A percentile compares a stretch with the other conserved stretches of the same genome.
phyloP scores from a whole-genome alignment of 2,888 invertebrate species.

The Sarcophaga rosellei region DNA sequence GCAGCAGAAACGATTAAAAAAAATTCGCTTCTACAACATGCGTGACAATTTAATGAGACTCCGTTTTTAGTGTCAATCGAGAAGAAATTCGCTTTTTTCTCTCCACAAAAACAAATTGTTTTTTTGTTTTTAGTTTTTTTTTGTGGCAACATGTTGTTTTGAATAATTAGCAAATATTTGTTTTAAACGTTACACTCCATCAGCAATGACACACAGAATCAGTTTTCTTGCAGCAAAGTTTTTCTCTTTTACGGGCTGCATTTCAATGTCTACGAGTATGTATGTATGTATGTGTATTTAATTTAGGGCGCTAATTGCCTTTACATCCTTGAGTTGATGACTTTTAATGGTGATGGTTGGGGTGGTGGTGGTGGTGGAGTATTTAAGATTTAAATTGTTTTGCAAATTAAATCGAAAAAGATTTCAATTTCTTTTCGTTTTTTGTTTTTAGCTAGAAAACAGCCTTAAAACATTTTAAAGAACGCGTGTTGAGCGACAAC shows the following conservation, averaged over 20 bases:
- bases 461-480: too few species aligned
- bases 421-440: conserved; percentile 34
- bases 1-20: conserved; percentile 41
- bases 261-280: conserved; percentile 16
- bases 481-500: conserved; percentile 9
- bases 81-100: conserved; percentile 42
- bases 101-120: conserved; percentile 6
- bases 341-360: conserved; percentile 48
- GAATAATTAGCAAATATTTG: conserved; percentile 69
- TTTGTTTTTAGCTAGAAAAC: background rate
- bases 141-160: conserved; percentile 36
- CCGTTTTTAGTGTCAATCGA: conserved; percentile 65
- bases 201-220: conserved; percentile 75
- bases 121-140: conserved; percentile 10
- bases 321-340: conserved; percentile 78
- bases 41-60: conserved; percentile 80
- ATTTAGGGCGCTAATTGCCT: conserved; percentile 78
- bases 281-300: conserved; percentile 41
- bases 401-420: conserved; percentile 43
- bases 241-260: too few species aligned
- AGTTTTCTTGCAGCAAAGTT: background rate
- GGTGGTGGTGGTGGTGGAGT: conserved; percentile 13
- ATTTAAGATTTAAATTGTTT: conserved; percentile 61
- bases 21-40: conserved; percentile 73
- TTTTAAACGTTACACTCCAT: conserved; percentile 72